Percentiles rank a stretch among this genome's conserved stretches.
Conservation (phyloP, 2,797 vertebrate species). For the Sphenodon punctatus region DNA sequence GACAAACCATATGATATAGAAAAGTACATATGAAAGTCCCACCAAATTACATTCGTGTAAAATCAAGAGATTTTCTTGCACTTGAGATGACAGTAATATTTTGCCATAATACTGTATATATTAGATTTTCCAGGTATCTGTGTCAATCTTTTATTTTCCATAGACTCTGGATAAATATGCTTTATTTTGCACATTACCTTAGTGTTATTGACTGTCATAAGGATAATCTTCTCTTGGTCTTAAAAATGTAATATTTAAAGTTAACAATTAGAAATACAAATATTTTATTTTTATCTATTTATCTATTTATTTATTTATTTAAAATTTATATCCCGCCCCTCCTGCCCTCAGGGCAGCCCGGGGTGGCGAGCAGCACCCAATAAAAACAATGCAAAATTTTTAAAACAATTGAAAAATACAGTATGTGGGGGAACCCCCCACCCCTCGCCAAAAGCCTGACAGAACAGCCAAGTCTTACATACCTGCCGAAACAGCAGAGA, state of each 20-base stretch:
- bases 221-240: neutral
- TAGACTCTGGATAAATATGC: neutral
- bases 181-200: constrained; percentile 19
- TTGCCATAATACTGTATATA: neutral
- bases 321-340: no score
- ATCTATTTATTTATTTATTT: no score
- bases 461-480: no score
- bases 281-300: no score
- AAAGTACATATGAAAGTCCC: neutral
- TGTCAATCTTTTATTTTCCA: constrained; percentile 18
- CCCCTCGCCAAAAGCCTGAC: no score
- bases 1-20: neutral
- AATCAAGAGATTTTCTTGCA: neutral
- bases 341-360: no score
- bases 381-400: no score
- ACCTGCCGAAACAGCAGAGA: no score
- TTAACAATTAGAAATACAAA: neutral
- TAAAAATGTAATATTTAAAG: constrained; percentile 48
- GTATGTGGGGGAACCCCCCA: no score
- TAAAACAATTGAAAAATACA: no score
- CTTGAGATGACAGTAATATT: neutral
- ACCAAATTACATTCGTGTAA: no score
- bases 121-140: neutral
- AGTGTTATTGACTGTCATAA: constrained; percentile 1
- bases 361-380: no score